Base-by-base conservation (phyloP, 2,113 vertebrate species). In the Equus przewalskii region DNA sequence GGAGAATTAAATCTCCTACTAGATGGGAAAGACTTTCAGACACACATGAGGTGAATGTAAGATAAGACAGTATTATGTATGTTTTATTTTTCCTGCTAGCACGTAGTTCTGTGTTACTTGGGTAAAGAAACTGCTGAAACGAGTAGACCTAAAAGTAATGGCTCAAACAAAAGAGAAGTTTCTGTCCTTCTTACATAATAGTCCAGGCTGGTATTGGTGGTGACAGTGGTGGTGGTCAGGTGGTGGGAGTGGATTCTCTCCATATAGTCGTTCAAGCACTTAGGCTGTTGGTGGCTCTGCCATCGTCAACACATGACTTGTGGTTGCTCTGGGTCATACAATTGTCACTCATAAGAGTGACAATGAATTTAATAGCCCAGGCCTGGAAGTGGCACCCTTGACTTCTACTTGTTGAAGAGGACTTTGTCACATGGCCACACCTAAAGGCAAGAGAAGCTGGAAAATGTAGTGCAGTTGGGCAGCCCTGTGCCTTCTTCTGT, bases 11-110 rank as follows among this genome's bases (percentile, higher is more conserved):
- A 51, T 72, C 51, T 79, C 49, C 79, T 41, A 15, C 49, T 86
- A 70, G 67, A 70, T 73, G 26, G 46, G 65, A 93, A 92, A 60
- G 36, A 22, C 72, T 92, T 97, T 89, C 64, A 33, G 83, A 89
- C 33, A 26, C n/a, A 54, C 26, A 44, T 69, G 85, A 30, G n/a
- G 62, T 73, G 60, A 62, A 93, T 24, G 16, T 69, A 80, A 73
- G 36, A 33, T 41, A 78, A 97, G 36, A 95, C 56, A 91, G 16
- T 19, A 14, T 51, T 21, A 12, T 33, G 46, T 21, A 12, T 33
- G 46, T 69, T 95, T 72, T 93, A 22, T 88, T 95, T 95, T 83
- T 62, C 82, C 56, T 51, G 16, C 41, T 18, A 85, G 36, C 33
- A 51, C 51, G 36, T 56, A 54, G 65, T 62, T 92, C 33, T 80